Evolutionary conservation across 1,140 invertebrate species (phyloP).

Genomic region (Rhagoletis pomonella): DNA sequence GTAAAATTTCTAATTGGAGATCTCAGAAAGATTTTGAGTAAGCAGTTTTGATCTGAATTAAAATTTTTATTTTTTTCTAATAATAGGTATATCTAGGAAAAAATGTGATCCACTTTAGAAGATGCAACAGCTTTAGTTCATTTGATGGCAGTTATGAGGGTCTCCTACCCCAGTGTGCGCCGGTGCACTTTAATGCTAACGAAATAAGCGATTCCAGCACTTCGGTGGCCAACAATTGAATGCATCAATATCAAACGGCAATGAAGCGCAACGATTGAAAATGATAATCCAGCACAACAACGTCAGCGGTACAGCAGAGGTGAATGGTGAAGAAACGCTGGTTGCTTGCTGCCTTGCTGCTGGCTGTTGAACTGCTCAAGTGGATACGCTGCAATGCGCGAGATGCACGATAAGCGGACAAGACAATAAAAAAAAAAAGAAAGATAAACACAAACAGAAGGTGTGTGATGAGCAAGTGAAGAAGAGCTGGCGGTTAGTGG

Average conservation of each 20-base stretch:
- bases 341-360: background rate
- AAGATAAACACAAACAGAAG: background rate
- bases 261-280: constrained; percentile 37
- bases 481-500: background rate
- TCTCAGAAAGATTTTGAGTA: too few relatives aligned
- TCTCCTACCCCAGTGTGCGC: background rate
- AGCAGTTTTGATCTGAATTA: too few relatives aligned
- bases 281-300: constrained; percentile 17
- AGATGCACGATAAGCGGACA: background rate
- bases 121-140: background rate
- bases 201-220: background rate
- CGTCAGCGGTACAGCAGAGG: background rate
- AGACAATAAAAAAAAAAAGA: too few relatives aligned
- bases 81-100: too few relatives aligned
- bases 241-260: constrained; percentile 30
- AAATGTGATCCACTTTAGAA: too few relatives aligned
- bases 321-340: background rate
- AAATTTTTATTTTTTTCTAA: too few relatives aligned
- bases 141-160: background rate
- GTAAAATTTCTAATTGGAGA: too few relatives aligned
- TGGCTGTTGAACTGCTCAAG: constrained; percentile 36
- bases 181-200: background rate
- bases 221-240: constrained; percentile 12
- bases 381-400: background rate
- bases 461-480: background rate